A percentile compares a stretch with the other conserved stretches of the same genome.
Evolutionary conservation across 2,888 invertebrate genomes (phyloP).

Genomic region (Pollenia amentaria): DNA sequence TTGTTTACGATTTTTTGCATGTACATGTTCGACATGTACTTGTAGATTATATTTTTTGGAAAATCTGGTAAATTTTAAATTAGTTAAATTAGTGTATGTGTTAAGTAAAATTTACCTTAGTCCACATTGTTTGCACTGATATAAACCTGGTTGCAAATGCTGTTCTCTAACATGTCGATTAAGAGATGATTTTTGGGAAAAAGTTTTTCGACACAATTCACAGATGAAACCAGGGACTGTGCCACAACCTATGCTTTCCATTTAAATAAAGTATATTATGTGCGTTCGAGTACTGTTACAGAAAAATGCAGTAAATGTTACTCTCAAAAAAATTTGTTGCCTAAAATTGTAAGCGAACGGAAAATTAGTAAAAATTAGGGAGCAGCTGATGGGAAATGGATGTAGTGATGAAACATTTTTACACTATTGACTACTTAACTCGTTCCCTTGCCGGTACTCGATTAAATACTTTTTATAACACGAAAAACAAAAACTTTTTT

Average conservation of each 20-base stretch:
- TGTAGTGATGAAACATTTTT: too few species aligned
- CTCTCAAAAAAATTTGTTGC: too few species aligned
- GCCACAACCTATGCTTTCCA: too few species aligned
- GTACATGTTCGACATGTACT: constrained; percentile 58
- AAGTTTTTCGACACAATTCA: constrained; percentile 75
- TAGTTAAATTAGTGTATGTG: not conserved
- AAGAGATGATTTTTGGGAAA: constrained; percentile 76
- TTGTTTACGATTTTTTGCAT: constrained; percentile 17
- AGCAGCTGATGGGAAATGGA: too few species aligned
- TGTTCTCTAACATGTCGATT: constrained; percentile 76
- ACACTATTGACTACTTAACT: too few species aligned
- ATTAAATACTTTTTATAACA: too few species aligned
- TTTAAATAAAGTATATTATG: not conserved
- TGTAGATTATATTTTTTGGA: constrained; percentile 65
- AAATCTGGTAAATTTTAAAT: constrained; percentile 54
- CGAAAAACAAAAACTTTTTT: too few species aligned
- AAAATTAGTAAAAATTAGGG: too few species aligned
- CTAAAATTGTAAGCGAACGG: too few species aligned
- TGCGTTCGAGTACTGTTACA: too few species aligned
- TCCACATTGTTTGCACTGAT: constrained; percentile 76
- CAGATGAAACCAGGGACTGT: not conserved
- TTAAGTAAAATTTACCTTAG: constrained; percentile 69
- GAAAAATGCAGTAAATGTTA: too few species aligned
- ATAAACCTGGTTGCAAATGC: constrained; percentile 74
- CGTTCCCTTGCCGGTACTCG: too few species aligned